Percentiles rank a stretch among this genome's conserved stretches.
These are phyloP conservation scores for Muscidifurax raptorellus DNA, from an alignment of 1,140 invertebrate species.

Conservation along the genomic window DNA sequence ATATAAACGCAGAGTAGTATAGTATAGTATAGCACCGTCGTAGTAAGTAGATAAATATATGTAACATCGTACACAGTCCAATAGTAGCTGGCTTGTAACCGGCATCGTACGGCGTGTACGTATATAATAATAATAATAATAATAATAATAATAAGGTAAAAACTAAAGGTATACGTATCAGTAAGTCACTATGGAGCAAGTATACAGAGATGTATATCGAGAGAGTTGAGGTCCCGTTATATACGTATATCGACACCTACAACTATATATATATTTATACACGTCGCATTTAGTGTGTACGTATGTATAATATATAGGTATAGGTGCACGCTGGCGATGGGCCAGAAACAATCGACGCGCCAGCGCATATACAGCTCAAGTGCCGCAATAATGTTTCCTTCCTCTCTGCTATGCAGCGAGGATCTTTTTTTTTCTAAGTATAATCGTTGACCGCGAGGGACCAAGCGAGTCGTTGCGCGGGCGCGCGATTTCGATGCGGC, in stretches of 20 bases:
- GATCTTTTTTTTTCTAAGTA: neutral
- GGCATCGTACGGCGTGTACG: neutral
- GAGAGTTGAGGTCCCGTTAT: constrained; percentile 15
- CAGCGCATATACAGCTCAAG: constrained; percentile 13
- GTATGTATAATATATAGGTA: neutral
- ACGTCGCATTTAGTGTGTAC: neutral
- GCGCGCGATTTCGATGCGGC: neutral
- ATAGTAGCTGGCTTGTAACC: neutral
- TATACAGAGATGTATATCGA: constrained; percentile 17
- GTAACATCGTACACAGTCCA: neutral
- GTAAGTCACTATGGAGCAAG: constrained; percentile 24
- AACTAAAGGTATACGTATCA: constrained; percentile 40
- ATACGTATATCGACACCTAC: neutral
- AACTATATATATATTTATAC: neutral
- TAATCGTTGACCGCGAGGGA: neutral
- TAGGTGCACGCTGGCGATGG: neutral
- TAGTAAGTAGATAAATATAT: neutral
- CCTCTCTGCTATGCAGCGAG: neutral
- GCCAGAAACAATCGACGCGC: constrained; percentile 39
- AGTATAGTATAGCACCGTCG: neutral
- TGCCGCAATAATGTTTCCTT: constrained; percentile 14
- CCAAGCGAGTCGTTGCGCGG: neutral
- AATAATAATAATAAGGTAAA: neutral
- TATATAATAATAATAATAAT: constrained; percentile 3
- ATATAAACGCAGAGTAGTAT: neutral